Evolutionary conservation across 1,140 invertebrate genomes (phyloP).

Genomic region (Chlorops oryzae): DNA sequence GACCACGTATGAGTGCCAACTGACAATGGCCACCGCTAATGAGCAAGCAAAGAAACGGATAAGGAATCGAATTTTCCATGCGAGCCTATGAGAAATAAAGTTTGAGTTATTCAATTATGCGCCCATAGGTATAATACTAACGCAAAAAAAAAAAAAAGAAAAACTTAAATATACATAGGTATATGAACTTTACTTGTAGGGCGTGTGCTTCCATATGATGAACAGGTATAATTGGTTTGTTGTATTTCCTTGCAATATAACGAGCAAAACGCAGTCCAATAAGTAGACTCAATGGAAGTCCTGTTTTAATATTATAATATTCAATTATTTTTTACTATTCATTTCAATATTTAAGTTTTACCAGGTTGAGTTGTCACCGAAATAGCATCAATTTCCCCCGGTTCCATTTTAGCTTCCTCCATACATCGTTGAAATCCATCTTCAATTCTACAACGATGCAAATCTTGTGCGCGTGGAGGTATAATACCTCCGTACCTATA

Average conservation of each 20-base stretch:
- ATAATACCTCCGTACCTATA: conserved; percentile 84
- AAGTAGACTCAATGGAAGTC: conserved; percentile 68
- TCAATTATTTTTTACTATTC: neutral
- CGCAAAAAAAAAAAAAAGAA: too few species aligned
- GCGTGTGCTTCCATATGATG: conserved; percentile 99
- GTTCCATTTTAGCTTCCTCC: conserved; percentile 55
- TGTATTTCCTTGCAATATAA: conserved; percentile 60
- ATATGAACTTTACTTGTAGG: conserved; percentile 72
- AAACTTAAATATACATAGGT: too few species aligned
- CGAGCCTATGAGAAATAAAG: too few species aligned
- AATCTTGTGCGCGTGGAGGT: conserved; percentile 72
- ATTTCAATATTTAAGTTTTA: conserved; percentile 23
- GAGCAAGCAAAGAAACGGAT: conserved; percentile 84
- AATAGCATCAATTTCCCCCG: conserved; percentile 81
- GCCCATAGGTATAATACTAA: too few species aligned
- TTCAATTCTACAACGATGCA: conserved; percentile 78
- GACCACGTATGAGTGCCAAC: conserved; percentile 66
- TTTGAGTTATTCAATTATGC: too few species aligned
- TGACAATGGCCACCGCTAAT: conserved; percentile 91
- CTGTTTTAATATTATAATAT: too few species aligned
- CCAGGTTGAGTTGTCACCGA: conserved; percentile 86
- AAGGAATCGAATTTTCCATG: conserved; percentile 64
- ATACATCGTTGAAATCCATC: conserved; percentile 66
- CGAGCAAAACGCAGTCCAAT: conserved; percentile 84
- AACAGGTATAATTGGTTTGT: conserved; percentile 87